phyloP scores from a whole-genome alignment of 2,113 vertebrate species.

The Thamnophis sirtalis region DNA sequence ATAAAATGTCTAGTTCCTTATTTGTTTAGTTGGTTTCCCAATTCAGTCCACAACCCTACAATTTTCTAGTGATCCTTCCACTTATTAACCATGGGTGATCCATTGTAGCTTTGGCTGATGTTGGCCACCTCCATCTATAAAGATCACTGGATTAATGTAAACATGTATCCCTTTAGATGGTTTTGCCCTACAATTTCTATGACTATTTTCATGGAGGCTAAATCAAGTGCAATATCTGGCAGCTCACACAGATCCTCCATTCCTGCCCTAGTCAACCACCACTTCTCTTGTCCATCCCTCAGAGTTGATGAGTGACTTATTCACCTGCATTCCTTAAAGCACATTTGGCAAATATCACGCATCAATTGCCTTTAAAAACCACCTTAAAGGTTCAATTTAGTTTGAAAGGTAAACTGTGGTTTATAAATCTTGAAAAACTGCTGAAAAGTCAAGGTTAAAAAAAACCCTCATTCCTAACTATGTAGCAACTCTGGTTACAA shows the following conservation, averaged over 20 bases:
- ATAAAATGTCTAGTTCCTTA: neutral
- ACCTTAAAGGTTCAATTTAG: neutral
- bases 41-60: neutral
- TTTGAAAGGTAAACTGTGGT: neutral
- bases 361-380: neutral
- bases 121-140: neutral
- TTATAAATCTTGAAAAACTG: neutral
- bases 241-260: neutral
- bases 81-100: neutral
- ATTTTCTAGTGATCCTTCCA: neutral
- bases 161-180: neutral
- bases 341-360: neutral
- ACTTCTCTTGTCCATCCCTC: neutral
- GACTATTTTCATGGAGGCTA: neutral
- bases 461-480: conserved; percentile 10
- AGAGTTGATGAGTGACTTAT: neutral
- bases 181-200: neutral
- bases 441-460: conserved; percentile 23
- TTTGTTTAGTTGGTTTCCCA: neutral
- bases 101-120: neutral
- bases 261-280: neutral
- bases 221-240: neutral
- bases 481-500: neutral
- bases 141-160: neutral
- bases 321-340: neutral